Percentiles rank a stretch among this genome's conserved stretches.
phyloP scores from a whole-genome alignment of 2,113 vertebrate species.

The Cinclus cinclus region DNA sequence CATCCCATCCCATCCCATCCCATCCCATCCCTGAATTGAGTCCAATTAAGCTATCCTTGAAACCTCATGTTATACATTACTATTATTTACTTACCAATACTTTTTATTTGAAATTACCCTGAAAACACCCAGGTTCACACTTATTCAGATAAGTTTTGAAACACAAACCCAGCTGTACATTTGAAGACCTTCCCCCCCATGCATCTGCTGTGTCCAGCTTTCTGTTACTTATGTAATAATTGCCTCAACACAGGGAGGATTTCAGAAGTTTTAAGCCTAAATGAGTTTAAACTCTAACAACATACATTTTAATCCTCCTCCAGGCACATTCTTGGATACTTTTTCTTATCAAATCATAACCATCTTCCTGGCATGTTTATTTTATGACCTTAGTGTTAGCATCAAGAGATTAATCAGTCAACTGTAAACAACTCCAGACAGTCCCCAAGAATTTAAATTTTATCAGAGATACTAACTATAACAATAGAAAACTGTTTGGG shows the following conservation, averaged over 20 bases:
- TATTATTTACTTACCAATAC: not conserved
- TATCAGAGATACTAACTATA: not conserved
- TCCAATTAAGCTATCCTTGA: not conserved
- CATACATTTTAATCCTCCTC: not conserved
- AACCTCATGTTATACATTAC: not conserved
- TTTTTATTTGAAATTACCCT: not conserved
- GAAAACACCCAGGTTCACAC: not conserved
- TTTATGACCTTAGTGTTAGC: not conserved
- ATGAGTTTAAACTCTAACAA: not conserved
- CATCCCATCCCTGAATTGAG: not conserved
- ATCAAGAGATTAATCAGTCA: constrained; percentile 8
- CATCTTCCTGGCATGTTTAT: not conserved
- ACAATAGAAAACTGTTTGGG: not conserved
- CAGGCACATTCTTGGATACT: not conserved
- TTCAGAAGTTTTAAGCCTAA: not conserved
- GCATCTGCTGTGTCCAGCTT: not conserved
- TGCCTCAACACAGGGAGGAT: not conserved
- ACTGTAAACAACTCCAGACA: not conserved
- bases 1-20: not conserved
- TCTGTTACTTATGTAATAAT: not conserved
- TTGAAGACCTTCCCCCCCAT: not conserved
- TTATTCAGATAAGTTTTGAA: not conserved
- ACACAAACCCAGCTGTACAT: not conserved
- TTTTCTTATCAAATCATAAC: not conserved
- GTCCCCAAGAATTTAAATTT: not conserved